These are phyloP conservation scores for Heteromyza rotundicornis DNA, from an alignment of 2,888 invertebrate species.

Conservation along the genomic window DNA sequence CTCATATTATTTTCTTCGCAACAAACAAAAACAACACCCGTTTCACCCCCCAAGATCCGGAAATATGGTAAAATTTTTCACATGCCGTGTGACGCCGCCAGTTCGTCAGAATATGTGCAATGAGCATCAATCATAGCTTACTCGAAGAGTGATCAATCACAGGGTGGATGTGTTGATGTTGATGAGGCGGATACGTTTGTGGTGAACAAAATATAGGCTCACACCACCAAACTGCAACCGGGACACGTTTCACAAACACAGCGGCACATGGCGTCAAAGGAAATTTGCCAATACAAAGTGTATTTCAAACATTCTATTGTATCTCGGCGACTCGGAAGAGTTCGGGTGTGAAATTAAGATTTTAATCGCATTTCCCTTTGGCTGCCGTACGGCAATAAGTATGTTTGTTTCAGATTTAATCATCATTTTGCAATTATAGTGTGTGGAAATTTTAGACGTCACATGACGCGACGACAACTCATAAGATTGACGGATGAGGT, in stretches of 20 bases:
- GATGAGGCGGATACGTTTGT: neutral
- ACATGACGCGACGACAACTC: no score
- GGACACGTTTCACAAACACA: neutral
- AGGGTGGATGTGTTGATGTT: slow-evolving; percentile 18
- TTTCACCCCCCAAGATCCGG: neutral
- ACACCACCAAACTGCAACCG: neutral
- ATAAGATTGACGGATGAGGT: no score
- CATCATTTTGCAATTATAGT: neutral
- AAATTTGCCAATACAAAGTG: no score
- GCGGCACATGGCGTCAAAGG: neutral
- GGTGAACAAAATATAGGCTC: neutral
- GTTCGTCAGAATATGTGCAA: slow-evolving; percentile 44
- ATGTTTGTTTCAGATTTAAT: neutral
- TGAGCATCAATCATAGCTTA: slow-evolving; percentile 60
- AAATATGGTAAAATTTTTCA: neutral
- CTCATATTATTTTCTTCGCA: neutral
- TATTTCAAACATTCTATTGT: no score
- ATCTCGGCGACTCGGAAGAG: neutral
- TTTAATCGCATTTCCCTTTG: no score
- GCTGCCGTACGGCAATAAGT: no score
- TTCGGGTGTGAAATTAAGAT: neutral
- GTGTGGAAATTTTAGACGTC: neutral
- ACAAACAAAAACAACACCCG: neutral
- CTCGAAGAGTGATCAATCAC: slow-evolving; percentile 60
- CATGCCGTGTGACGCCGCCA: neutral